Percentiles rank a stretch among this genome's conserved stretches.
Conservation (phyloP, 1,140 invertebrate species). For the Bombus superbus region DNA sequence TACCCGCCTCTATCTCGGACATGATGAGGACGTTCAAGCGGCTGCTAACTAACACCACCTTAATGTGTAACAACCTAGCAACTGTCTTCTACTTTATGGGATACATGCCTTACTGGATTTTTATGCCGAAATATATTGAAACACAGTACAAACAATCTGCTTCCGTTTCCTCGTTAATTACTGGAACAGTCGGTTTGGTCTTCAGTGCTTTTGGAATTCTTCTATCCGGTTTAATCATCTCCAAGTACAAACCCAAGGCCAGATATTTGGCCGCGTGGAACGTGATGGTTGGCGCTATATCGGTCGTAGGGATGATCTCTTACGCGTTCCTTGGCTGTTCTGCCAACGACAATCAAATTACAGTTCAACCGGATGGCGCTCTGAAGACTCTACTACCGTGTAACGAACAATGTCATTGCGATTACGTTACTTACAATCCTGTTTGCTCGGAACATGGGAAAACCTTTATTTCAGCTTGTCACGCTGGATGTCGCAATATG, state of each 20-base stretch:
- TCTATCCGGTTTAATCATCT: conserved; percentile 87
- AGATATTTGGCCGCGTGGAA: conserved; percentile 89
- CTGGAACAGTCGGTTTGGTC: conserved; percentile 87
- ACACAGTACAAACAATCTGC: conserved; percentile 89
- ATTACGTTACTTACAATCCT: conserved; percentile 87
- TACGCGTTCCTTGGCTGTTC: conserved; percentile 89
- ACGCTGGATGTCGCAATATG: conserved; percentile 85
- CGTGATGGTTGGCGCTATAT: conserved; percentile 86
- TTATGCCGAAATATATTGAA: conserved; percentile 90
- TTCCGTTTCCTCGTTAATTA: conserved; percentile 87
- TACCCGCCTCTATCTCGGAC: conserved; percentile 83
- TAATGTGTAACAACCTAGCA: conserved; percentile 88
- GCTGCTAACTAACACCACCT: conserved; percentile 85
- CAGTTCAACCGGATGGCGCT: conserved; percentile 79
- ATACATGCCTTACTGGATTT: conserved; percentile 90
- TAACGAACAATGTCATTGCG: conserved; percentile 86
- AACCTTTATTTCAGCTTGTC: conserved; percentile 88
- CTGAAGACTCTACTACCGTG: conserved; percentile 83
- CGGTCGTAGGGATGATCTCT: conserved; percentile 85
- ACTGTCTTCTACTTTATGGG: conserved; percentile 88
- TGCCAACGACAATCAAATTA: conserved; percentile 83
- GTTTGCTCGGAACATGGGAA: conserved; percentile 85
- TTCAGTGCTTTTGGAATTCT: conserved; percentile 89
- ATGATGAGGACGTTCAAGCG: conserved; percentile 86
- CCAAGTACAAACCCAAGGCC: conserved; percentile 87